A percentile compares a stretch with the other conserved stretches of the same genome.
Evolutionary conservation across 2,888 invertebrate genomes (phyloP).

Genomic region (Zaprionus bogoriensis): DNA sequence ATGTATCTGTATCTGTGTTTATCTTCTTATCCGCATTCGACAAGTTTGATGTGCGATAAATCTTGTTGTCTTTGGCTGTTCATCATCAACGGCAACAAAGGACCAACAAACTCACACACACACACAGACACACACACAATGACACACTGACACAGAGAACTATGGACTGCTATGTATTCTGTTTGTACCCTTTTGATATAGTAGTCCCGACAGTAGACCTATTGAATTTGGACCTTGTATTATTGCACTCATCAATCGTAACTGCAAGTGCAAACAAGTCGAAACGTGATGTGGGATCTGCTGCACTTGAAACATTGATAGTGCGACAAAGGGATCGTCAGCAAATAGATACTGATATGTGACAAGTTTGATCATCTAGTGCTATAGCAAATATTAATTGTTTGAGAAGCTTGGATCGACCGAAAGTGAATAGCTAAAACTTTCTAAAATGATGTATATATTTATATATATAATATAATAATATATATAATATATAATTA

Average conservation of each 20-base stretch:
- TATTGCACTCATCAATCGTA: not conserved
- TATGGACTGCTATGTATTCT: not conserved
- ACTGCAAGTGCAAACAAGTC: not conserved
- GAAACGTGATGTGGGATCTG: not conserved
- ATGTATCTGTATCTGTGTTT: slow-evolving; percentile 52
- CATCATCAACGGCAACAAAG: slow-evolving; percentile 35
- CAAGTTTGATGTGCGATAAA: slow-evolving; percentile 64
- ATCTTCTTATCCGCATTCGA: slow-evolving; percentile 46
- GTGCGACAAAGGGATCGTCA: not conserved
- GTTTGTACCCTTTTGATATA: not conserved
- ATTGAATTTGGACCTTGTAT: not conserved
- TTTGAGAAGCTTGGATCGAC: no score
- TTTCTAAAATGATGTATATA: no score
- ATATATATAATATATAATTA: no score
- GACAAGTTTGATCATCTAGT: no score
- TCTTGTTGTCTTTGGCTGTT: slow-evolving; percentile 48
- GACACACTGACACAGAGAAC: not conserved
- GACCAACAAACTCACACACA: slow-evolving; percentile 13
- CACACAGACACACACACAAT: slow-evolving; percentile 4
- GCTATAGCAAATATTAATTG: no score
- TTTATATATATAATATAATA: no score
- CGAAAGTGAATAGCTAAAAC: no score
- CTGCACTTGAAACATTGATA: not conserved
- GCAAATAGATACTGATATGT: not conserved
- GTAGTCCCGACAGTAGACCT: no score